These are phyloP conservation scores for Metellina segmentata DNA, from an alignment of 2,888 invertebrate genomes.

Conservation along the genomic window DNA sequence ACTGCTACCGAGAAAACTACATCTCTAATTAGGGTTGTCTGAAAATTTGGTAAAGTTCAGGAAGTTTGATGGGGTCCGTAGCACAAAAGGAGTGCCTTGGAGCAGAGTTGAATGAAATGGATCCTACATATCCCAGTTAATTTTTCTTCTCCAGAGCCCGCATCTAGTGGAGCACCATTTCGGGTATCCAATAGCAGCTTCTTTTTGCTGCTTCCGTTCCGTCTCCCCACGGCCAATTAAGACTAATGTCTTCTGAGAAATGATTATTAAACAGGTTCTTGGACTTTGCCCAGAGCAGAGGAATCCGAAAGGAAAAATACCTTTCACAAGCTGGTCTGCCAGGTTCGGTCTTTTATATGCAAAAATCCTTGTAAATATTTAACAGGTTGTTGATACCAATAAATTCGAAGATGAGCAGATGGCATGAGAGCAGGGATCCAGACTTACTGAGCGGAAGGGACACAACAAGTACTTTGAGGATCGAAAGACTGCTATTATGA, in stretches of 20 bases:
- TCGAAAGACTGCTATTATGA: no score
- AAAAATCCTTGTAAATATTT: constrained; percentile 17
- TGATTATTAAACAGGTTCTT: constrained; percentile 71
- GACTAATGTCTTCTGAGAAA: constrained; percentile 71
- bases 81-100: no score
- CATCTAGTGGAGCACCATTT: not conserved
- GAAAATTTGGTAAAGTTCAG: no score
- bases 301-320: not conserved
- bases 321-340: constrained; percentile 41
- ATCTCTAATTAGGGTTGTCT: no score
- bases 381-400: constrained; percentile 67
- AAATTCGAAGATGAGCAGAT: not conserved
- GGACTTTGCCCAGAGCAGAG: constrained; percentile 37
- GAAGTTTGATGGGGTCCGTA: no score
- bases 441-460: not conserved
- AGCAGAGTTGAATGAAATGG: not conserved
- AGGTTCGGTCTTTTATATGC: constrained; percentile 41
- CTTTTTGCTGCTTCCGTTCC: not conserved
- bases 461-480: not conserved
- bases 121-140: not conserved
- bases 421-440: not conserved
- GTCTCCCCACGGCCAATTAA: constrained; percentile 65
- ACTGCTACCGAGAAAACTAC: no score
- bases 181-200: constrained; percentile 53
- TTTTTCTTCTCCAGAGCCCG: not conserved